Base-by-base conservation (phyloP, 2,113 vertebrate species). In the Ailuropoda melanoleuca region DNA sequence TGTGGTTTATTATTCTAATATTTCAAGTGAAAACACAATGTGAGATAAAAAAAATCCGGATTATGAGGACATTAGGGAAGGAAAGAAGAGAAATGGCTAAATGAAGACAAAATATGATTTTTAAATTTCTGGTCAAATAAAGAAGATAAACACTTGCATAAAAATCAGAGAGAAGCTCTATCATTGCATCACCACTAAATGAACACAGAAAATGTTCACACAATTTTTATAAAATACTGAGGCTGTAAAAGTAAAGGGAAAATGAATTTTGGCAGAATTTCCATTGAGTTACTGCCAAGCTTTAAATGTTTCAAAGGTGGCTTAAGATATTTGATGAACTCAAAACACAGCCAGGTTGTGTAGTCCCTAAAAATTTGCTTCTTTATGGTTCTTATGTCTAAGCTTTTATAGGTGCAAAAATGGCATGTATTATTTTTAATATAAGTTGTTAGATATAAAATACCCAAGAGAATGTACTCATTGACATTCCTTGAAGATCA, bases 201-300 rank as follows among this genome's bases (percentile, higher is more conserved):
- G n/a, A 94, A 92, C 2, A 92, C 4, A 84, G 18, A 77, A 94
- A 92, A 83, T 43, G 77, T 37, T 77, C 50, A 93, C 72, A 88
- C 13, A 88, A 62, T 93, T 96, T 82, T 94, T 95, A 46, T 82
- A 68, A 95, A 93, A 90, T 37, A 80, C 39, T 77, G 55, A 70
- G 83, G 15, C 70, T 90, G 12, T 93, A 60, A 97, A 97, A 97
- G 64, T 84, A 92, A 97, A 90, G 14, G 68, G 60, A 93, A 97
- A 96, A 92, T 84, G 39, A 95, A 37, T 97, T 92, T 95, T 93
- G 95, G 92, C 93, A 96, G 89, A 89, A 83, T 26, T 19, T 43
- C 48, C 53, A 56, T 70, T 58, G 62, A 92, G 62, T 87, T 95
- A 92, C 31, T 50, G 81, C 81, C 81, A 90, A 91, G 75, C 58